Evolutionary conservation across 2,888 invertebrate genomes (phyloP).

Genomic region (Calliscelio sp.): DNA sequence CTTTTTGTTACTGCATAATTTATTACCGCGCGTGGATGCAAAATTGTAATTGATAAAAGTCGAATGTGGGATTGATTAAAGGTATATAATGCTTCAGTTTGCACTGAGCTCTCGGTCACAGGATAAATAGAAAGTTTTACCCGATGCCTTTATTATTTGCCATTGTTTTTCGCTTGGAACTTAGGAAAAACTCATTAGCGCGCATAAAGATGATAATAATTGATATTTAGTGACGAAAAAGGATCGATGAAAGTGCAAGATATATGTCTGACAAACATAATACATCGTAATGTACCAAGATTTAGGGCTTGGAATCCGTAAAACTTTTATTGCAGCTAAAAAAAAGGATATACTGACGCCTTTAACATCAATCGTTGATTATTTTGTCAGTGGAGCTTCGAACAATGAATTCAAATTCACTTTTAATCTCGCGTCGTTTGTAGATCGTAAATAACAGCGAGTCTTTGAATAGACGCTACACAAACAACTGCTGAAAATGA

Average conservation of each 20-base stretch:
- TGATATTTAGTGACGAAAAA: constrained; percentile 40
- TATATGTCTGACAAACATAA: constrained; percentile 2
- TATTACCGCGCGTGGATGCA: constrained; percentile 8
- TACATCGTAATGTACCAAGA: not conserved
- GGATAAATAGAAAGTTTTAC: constrained; percentile 41
- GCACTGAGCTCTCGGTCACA: not conserved
- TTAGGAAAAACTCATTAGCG: constrained; percentile 40
- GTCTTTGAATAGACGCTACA: constrained; percentile 10
- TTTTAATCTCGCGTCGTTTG: constrained; percentile 34
- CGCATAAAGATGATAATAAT: constrained; percentile 44
- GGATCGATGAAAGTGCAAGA: constrained; percentile 37
- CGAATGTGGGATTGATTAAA: constrained; percentile 25
- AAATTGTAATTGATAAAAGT: constrained; percentile 29
- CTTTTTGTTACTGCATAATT: constrained; percentile 19
- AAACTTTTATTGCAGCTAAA: constrained; percentile 13
- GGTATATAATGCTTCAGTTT: constrained; percentile 5
- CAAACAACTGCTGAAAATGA: constrained; percentile 34
- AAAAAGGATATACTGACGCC: not conserved
- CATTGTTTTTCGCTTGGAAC: constrained; percentile 35
- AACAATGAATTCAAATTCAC: constrained; percentile 40
- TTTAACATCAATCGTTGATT: constrained; percentile 14
- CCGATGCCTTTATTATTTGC: constrained; percentile 37
- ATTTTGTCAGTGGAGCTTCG: not conserved
- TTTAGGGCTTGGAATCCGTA: not conserved
- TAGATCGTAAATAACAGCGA: constrained; percentile 30